A percentile compares a stretch with the other conserved stretches of the same genome.
phyloP scores from a whole-genome alignment of 1,140 invertebrate species.

The Zaprionus tsacasi region DNA sequence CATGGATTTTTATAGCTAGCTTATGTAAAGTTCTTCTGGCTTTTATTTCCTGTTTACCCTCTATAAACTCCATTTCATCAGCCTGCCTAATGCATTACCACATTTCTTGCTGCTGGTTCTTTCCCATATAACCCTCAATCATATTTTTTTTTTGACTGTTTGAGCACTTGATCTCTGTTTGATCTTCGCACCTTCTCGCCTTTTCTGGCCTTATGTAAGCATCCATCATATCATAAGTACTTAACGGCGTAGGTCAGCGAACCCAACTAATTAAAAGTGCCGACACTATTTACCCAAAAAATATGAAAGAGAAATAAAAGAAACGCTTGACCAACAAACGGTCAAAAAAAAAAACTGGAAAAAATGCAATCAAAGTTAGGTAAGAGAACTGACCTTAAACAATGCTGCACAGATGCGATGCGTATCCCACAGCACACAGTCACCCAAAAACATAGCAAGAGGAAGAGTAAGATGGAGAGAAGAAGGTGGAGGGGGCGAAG shows the following conservation, averaged over 20 bases:
- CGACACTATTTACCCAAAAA: slow-evolving; percentile 36
- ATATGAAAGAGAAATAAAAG: background rate
- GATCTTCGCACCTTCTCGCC: slow-evolving; percentile 28
- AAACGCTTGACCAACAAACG: slow-evolving; percentile 32
- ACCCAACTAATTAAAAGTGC: slow-evolving; percentile 39
- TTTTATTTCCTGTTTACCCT: background rate
- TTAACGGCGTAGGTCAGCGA: slow-evolving; percentile 32
- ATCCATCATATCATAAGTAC: slow-evolving; percentile 8
- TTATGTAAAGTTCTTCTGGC: background rate
- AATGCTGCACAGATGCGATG: slow-evolving; percentile 62
- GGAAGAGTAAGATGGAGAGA: slow-evolving; percentile 6
- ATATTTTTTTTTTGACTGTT: background rate
- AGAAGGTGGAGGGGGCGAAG: background rate
- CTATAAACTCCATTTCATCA: background rate
- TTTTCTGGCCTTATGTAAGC: slow-evolving; percentile 23
- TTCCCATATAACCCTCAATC: background rate
- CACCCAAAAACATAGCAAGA: slow-evolving; percentile 69
- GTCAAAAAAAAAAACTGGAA: slow-evolving; percentile 19
- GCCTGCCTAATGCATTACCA: background rate
- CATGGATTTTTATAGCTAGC: too few relatives aligned
- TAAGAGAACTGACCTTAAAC: slow-evolving; percentile 81
- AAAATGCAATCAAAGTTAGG: slow-evolving; percentile 80
- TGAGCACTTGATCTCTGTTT: slow-evolving; percentile 35
- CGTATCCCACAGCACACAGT: slow-evolving; percentile 51
- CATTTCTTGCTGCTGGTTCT: background rate